Evolutionary conservation across 1,140 invertebrate species (phyloP).

Genomic region (Hetaerina americana): DNA sequence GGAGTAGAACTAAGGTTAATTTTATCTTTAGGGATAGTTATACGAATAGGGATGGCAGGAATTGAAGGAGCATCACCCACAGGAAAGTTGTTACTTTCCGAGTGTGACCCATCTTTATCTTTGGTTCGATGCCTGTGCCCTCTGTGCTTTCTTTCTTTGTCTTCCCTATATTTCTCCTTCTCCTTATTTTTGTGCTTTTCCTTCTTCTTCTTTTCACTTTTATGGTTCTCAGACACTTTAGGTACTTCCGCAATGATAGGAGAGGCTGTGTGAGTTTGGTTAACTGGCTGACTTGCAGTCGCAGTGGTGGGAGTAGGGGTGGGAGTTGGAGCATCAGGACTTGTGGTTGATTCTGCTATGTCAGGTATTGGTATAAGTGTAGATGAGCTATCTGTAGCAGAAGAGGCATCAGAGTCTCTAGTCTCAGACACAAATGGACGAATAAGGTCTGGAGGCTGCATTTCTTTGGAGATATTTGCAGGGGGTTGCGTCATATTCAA

Average conservation of each 20-base stretch:
- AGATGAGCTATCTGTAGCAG: background rate
- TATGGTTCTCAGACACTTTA: slow-evolving; percentile 32
- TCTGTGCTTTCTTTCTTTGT: slow-evolving; percentile 32
- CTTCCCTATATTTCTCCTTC: slow-evolving; percentile 43
- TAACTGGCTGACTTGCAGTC: background rate
- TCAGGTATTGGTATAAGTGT: slow-evolving; percentile 7
- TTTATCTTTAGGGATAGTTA: slow-evolving; percentile 53
- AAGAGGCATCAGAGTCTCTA: background rate
- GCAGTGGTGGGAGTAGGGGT: slow-evolving; percentile 12
- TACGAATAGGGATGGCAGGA: slow-evolving; percentile 38
- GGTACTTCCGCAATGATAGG: slow-evolving; percentile 26
- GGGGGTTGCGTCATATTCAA: background rate
- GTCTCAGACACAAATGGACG: background rate
- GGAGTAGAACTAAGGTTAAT: slow-evolving; percentile 30
- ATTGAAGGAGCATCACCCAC: slow-evolving; percentile 15
- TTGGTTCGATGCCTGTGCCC: slow-evolving; percentile 34
- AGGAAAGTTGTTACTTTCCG: slow-evolving; percentile 13
- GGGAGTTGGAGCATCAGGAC: slow-evolving; percentile 7
- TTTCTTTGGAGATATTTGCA: slow-evolving; percentile 2
- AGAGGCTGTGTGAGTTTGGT: background rate
- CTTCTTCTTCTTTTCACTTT: slow-evolving; percentile 46
- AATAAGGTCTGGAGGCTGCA: background rate
- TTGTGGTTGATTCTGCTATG: slow-evolving; percentile 8
- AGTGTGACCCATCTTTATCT: slow-evolving; percentile 21
- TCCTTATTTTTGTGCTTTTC: slow-evolving; percentile 50